Evolutionary conservation across 2,113 vertebrate species (phyloP), one percentile per base, ranked within the genome.

Genomic region (Amphiprion percula): DNA sequence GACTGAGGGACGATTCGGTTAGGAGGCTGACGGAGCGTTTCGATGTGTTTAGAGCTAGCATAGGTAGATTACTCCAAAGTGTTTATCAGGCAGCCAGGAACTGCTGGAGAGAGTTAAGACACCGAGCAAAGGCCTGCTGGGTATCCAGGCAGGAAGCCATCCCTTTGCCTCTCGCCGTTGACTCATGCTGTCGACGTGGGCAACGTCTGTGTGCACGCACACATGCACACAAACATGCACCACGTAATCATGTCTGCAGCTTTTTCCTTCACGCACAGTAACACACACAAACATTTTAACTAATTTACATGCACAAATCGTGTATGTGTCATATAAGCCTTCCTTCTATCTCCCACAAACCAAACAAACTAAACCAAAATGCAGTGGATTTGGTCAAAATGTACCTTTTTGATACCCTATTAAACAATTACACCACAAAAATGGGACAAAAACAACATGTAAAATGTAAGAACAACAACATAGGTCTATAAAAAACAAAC

Each of bases 81-180:
- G 66, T 77, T 64, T 60, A 73, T 85, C 21, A 71, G 52, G 66
- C 68, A 73, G 79, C 64, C 41, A 79, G 79, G 64, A 88, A 65
- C 75, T 83, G 85, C 90, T 92, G 90, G 82, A 84, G 79, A 85
- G 80, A 85, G 81, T 92, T 93, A 67, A 85, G 82, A 83, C 68
- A 79, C 86, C 4, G 69, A 64, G 85, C 70, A 83, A 56, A 62
- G 50, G 62, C 83, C 82, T 77, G 75, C 74, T 72, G 78, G 76
- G 87, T 53, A 73, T 81, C 30, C 64, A 83, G 82, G 80, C 68
- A 82, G 49, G 23, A 70, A 90, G 85, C 79, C 90, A 89, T 87
- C 49, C 26, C 28, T 69, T 71, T 83, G 80, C 82, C 72, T 88
- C 72, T 79, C 68, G 72, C n/a, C 26, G 70, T 11, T 88, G 87